Base-by-base conservation (phyloP, 2,888 invertebrate species). In the Helicoverpa assulta region DNA sequence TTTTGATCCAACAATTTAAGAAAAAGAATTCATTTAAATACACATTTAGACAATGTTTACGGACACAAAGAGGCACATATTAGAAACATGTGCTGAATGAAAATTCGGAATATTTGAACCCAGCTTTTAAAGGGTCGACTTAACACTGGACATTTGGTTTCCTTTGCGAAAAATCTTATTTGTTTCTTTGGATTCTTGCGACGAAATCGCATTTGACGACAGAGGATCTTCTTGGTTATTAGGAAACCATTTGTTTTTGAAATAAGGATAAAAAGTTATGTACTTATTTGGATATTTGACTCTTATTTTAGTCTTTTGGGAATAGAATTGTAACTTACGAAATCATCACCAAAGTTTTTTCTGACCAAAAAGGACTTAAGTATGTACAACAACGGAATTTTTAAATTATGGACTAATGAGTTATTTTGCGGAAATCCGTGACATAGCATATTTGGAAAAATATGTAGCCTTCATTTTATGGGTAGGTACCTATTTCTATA, bases 111-210 rank as follows among this genome's bases (percentile, higher is more conserved):
- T 67, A 63, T 69, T 73, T 70, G 33, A 65, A 53, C 55, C 60
- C 67, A 29, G 56, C 70, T 64, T 75, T 29, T 43, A 29, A 67
- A 64, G 72, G 81, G 75, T 81, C 73, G 81, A 81, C 73, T 78
- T 73, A 81, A 75, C 83, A 55, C 43, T 12, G 54, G 60, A 70
- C 58, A 83, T 83, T 69, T 67, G 65, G 14, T 43, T 47, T 55
- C 83, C 68, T 81, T 81, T 83, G 81, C 55, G 58, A 81, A 70
- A 65, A 75, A 81, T 63, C 65, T 55, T 29, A 83, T 80, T 70
- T 68, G 61, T 71, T 54, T 55, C 56, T 71, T 53, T 53, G 59
- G 6, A 78, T 73, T 54, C 57, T 62, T 56, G 50, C 21, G 18
- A 58, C 18, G 60, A 62, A 67, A 56, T 63, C 18, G 33, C 16